phyloP scores from a whole-genome alignment of 2,888 invertebrate species.

The Parnassius smintheus region DNA sequence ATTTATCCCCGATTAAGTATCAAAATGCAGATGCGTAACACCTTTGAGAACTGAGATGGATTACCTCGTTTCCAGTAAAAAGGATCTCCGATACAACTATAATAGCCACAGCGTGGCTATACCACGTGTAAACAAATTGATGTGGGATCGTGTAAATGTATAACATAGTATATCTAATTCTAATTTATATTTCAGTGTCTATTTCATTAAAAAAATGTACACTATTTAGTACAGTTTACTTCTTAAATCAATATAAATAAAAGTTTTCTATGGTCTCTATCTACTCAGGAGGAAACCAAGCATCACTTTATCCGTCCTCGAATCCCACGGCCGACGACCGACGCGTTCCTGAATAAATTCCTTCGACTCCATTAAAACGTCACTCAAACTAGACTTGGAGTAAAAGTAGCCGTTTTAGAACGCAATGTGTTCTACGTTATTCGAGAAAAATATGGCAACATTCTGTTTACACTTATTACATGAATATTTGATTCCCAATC shows the following conservation, averaged over 20 bases:
- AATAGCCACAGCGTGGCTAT: too few relatives aligned
- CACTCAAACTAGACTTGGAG: slow-evolving; percentile 36
- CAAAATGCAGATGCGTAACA: too few relatives aligned
- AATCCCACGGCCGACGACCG: slow-evolving; percentile 16
- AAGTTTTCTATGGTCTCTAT: background rate
- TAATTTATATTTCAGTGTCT: too few relatives aligned
- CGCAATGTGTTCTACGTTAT: slow-evolving; percentile 8
- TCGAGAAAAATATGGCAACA: slow-evolving; percentile 10
- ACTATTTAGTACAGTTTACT: too few relatives aligned
- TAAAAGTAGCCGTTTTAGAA: slow-evolving; percentile 32
- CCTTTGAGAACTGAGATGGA: too few relatives aligned
- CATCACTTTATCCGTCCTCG: slow-evolving; percentile 11
- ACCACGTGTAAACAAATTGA: too few relatives aligned
- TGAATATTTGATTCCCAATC: background rate
- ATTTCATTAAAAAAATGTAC: too few relatives aligned
- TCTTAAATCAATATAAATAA: background rate
- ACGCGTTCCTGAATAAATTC: slow-evolving; percentile 38
- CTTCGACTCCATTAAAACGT: slow-evolving; percentile 41
- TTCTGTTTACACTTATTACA: background rate
- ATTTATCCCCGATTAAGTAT: too few relatives aligned
- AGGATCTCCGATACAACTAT: too few relatives aligned
- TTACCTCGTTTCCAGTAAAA: too few relatives aligned
- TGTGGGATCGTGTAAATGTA: too few relatives aligned
- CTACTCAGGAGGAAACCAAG: background rate
- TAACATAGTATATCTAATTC: too few relatives aligned